Conservation (phyloP, 2,113 vertebrate genomes). For the Chaetodon auriga region DNA sequence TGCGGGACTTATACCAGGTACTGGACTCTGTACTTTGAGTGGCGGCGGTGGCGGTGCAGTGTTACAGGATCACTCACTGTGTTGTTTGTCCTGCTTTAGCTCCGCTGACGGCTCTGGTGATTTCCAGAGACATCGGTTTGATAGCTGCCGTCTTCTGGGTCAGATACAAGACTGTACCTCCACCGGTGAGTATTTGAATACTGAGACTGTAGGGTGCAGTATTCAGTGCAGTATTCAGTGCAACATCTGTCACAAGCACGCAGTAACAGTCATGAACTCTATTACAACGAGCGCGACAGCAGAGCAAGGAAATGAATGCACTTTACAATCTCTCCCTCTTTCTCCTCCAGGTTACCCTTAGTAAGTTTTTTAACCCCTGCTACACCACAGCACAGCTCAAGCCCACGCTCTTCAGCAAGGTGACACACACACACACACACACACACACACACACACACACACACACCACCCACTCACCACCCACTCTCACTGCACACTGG, state of each 20-base stretch:
- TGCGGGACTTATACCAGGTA: slow-evolving; percentile 97
- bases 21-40: slow-evolving; percentile 1
- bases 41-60: background rate
- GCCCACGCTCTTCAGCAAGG: slow-evolving; percentile 98
- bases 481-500: background rate
- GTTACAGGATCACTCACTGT: background rate
- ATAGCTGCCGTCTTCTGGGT: slow-evolving; percentile 97
- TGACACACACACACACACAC: slow-evolving; percentile 67
- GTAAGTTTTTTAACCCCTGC: slow-evolving; percentile 99
- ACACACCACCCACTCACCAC: slow-evolving; percentile 17
- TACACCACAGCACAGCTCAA: slow-evolving; percentile 97
- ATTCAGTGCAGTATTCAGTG: background rate
- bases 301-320: background rate
- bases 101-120: slow-evolving; percentile 92
- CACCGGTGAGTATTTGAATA: slow-evolving; percentile 88
- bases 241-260: background rate
- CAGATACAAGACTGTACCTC: slow-evolving; percentile 95
- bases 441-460: slow-evolving; percentile 19
- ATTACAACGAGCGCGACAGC: fast-evolving
- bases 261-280: background rate
- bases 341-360: slow-evolving; percentile 89
- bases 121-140: slow-evolving; percentile 92
- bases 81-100: slow-evolving; percentile 78
- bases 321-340: slow-evolving; percentile 25
- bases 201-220: background rate